Conservation (phyloP, 1,140 invertebrate genomes). For the Drosophila prosaltans region DNA sequence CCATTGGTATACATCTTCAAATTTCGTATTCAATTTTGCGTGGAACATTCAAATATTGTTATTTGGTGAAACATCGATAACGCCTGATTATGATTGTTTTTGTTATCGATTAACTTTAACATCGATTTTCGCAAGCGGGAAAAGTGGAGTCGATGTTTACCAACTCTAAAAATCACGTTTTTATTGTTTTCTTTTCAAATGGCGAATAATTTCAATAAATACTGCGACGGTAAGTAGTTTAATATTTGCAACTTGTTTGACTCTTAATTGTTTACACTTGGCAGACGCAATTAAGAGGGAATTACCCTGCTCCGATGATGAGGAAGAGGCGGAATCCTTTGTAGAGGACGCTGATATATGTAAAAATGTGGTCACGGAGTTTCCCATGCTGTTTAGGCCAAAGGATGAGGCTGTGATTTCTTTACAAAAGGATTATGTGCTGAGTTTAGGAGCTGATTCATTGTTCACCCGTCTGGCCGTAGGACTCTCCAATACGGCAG, state of each 20-base stretch:
- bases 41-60: not conserved
- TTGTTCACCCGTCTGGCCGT: constrained; percentile 58
- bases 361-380: constrained; percentile 46
- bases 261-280: not conserved
- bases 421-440: constrained; percentile 62
- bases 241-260: accelerated
- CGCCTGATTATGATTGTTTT: too few relatives aligned
- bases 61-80: too few relatives aligned
- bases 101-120: too few relatives aligned
- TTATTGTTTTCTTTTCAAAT: constrained; percentile 30
- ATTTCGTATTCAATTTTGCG: not conserved
- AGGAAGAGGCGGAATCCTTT: constrained; percentile 23
- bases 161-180: not conserved
- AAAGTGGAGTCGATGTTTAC: too few relatives aligned
- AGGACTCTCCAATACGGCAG: constrained; percentile 55
- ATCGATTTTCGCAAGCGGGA: too few relatives aligned
- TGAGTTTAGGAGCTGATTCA: constrained; percentile 47
- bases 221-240: constrained; percentile 40
- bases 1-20: too few relatives aligned
- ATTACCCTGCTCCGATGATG: constrained; percentile 58
- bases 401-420: constrained; percentile 54
- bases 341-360: constrained; percentile 69
- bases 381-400: constrained; percentile 47
- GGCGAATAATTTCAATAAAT: constrained; percentile 47
- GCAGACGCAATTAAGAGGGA: constrained; percentile 40